Conservation (phyloP, 2,888 invertebrate genomes). For the Deilephila elpenor region DNA sequence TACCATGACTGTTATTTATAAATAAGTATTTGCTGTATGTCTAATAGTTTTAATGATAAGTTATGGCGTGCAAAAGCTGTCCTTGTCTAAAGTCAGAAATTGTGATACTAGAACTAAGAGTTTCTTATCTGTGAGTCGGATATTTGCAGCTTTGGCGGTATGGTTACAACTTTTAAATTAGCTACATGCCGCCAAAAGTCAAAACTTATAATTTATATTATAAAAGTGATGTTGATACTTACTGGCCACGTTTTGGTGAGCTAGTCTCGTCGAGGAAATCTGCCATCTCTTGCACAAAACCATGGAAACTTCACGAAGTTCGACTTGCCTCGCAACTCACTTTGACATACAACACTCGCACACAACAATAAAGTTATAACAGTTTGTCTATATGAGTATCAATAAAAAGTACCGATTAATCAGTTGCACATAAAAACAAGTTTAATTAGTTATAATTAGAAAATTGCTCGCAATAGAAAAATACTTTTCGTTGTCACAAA, state of each 20-base stretch:
- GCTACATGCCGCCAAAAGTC: neutral
- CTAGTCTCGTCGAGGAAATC: slow-evolving; percentile 56
- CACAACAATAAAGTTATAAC: neutral
- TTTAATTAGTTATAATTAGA: slow-evolving; percentile 28
- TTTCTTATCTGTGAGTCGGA: neutral
- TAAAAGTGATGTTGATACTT: slow-evolving; percentile 48
- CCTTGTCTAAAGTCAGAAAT: neutral
- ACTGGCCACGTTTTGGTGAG: slow-evolving; percentile 62
- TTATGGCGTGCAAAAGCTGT: neutral
- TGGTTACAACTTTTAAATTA: neutral
- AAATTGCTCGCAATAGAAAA: slow-evolving; percentile 25
- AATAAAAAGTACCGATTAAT: neutral
- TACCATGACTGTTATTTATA: neutral
- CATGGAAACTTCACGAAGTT: slow-evolving; percentile 76
- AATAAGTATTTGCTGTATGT: no score
- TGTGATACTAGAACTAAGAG: neutral
- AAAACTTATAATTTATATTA: neutral
- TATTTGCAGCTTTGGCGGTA: neutral
- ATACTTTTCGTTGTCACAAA: slow-evolving; percentile 35
- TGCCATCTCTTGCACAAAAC: slow-evolving; percentile 68
- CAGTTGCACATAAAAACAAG: slow-evolving; percentile 29
- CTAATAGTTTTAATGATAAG: no score
- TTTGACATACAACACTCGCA: neutral
- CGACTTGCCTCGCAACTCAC: slow-evolving; percentile 24
- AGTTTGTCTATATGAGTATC: neutral